Conservation (phyloP, 1,140 invertebrate genomes). For the Drosophila tropicalis region DNA sequence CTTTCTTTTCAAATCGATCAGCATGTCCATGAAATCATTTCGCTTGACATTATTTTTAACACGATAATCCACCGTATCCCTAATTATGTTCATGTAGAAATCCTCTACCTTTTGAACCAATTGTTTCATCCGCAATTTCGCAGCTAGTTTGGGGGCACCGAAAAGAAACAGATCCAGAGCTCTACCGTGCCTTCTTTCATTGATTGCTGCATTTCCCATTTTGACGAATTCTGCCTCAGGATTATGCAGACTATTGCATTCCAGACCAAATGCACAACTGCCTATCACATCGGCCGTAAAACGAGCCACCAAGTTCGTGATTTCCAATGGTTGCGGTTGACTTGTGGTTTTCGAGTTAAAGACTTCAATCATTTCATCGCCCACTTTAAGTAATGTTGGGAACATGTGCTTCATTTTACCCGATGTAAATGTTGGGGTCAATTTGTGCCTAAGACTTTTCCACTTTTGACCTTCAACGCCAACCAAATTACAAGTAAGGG, state of each 20-base stretch:
- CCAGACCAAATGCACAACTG: constrained; percentile 86
- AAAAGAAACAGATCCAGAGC: constrained; percentile 29
- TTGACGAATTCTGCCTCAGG: constrained; percentile 84
- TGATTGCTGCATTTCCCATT: constrained; percentile 43
- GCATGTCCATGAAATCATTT: constrained; percentile 83
- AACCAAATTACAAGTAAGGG: constrained; percentile 83
- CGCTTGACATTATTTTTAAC: constrained; percentile 56
- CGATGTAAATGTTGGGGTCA: constrained; percentile 85
- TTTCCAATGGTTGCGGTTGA: constrained; percentile 31
- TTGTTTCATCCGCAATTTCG: constrained; percentile 51
- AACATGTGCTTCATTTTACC: constrained; percentile 86
- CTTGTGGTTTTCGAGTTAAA: constrained; percentile 7
- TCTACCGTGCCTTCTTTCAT: constrained; percentile 29
- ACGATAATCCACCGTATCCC: constrained; percentile 61
- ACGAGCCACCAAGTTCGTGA: constrained; percentile 60
- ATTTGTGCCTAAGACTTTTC: constrained; percentile 84
- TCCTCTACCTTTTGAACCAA: constrained; percentile 82
- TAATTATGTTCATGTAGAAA: constrained; percentile 77
- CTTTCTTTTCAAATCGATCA: constrained; percentile 84
- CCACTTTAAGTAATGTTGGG: constrained; percentile 63
- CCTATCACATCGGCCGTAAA: constrained; percentile 84
- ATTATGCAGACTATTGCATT: constrained; percentile 84
- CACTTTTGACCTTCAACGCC: constrained; percentile 84
- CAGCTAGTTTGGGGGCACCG: constrained; percentile 41
- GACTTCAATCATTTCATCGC: constrained; percentile 46